phyloP scores from a whole-genome alignment of 2,888 invertebrate genomes.

The Agrochola lota region DNA sequence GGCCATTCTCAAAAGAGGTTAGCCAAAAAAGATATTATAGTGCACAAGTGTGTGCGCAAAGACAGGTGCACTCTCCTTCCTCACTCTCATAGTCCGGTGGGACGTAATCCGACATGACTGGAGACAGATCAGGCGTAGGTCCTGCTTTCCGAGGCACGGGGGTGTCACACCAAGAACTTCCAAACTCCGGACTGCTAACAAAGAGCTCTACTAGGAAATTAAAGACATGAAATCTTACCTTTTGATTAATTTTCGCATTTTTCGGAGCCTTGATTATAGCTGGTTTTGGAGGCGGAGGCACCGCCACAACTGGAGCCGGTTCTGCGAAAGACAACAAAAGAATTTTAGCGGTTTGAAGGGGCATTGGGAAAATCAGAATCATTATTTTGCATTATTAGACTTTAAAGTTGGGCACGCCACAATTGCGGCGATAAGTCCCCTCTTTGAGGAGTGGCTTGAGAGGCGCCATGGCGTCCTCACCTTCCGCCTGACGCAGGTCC shows the following conservation, averaged over 20 bases:
- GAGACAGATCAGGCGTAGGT: too few relatives aligned
- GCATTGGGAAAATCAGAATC: neutral
- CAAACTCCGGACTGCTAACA: neutral
- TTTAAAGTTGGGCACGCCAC: too few relatives aligned
- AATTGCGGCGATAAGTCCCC: too few relatives aligned
- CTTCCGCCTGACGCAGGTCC: too few relatives aligned
- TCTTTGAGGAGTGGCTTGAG: too few relatives aligned
- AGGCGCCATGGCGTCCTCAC: too few relatives aligned
- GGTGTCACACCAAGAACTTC: neutral
- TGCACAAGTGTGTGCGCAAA: too few relatives aligned
- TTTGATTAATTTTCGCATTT: slow-evolving; percentile 89
- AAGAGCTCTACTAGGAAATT: neutral
- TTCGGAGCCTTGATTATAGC: slow-evolving; percentile 89
- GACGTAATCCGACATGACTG: neutral
- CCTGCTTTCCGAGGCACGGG: too few relatives aligned
- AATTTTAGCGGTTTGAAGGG: neutral
- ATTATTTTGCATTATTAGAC: too few relatives aligned
- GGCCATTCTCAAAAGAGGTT: neutral
- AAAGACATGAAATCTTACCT: slow-evolving; percentile 81
- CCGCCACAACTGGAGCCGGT: slow-evolving; percentile 69
- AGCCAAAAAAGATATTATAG: neutral
- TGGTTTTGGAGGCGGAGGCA: slow-evolving; percentile 79
- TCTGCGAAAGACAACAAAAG: slow-evolving; percentile 69
- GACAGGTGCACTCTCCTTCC: too few relatives aligned
- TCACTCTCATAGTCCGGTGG: too few relatives aligned